Evolutionary conservation across 2,888 invertebrate species (phyloP).

Genomic region (Mythimna pallens): DNA sequence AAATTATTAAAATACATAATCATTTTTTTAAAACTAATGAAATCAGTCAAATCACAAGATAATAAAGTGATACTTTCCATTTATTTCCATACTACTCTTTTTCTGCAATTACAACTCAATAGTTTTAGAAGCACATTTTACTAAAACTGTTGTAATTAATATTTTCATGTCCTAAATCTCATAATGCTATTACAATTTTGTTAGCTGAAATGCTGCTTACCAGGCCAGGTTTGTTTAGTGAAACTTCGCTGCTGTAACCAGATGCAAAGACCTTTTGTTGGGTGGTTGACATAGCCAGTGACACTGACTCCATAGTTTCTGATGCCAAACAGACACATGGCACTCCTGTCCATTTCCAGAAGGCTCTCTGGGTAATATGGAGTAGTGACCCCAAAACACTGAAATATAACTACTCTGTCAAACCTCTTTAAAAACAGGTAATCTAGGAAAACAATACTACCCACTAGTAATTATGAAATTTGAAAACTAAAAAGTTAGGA

Average conservation of each 20-base stretch:
- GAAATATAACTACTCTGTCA: constrained; percentile 66
- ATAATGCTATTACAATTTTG: not conserved
- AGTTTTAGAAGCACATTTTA: not conserved
- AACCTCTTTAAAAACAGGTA: not conserved
- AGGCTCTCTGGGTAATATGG: constrained; percentile 89
- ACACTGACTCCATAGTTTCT: constrained; percentile 98
- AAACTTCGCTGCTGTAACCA: constrained; percentile 98
- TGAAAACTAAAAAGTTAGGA: too few relatives aligned
- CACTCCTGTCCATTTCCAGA: constrained; percentile 97
- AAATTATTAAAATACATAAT: not conserved
- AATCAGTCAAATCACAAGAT: not conserved
- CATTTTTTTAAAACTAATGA: too few relatives aligned
- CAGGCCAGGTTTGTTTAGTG: constrained; percentile 98
- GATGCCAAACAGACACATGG: constrained; percentile 98
- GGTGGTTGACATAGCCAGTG: constrained; percentile 97
- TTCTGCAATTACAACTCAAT: not conserved
- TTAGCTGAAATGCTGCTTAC: constrained; percentile 76
- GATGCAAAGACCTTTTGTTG: constrained; percentile 95
- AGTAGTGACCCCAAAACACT: constrained; percentile 97
- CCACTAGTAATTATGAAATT: too few relatives aligned
- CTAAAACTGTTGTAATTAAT: not conserved
- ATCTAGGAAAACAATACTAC: not conserved
- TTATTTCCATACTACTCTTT: not conserved
- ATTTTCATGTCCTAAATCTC: not conserved
- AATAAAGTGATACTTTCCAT: not conserved